Conservation (phyloP, 2,888 invertebrate genomes). For the Amiota minor region DNA sequence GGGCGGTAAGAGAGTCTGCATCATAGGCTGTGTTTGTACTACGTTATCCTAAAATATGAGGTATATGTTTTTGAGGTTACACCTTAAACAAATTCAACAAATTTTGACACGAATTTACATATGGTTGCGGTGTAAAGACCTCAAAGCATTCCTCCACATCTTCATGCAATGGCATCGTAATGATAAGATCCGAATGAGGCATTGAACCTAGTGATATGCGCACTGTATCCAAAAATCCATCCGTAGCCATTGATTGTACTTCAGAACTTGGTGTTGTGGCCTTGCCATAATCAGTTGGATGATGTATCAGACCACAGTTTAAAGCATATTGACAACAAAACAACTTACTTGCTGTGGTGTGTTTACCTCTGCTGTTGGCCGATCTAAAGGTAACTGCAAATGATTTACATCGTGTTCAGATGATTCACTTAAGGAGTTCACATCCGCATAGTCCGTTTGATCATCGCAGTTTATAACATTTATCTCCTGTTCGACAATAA, state of each 20-base stretch:
- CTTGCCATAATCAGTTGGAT: constrained; percentile 48
- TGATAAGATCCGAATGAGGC: constrained; percentile 81
- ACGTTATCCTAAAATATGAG: background rate
- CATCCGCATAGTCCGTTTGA: constrained; percentile 54
- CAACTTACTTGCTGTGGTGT: constrained; percentile 20
- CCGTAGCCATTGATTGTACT: constrained; percentile 83
- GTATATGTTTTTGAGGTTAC: constrained; percentile 1
- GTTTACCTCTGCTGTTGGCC: background rate
- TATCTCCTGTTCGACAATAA: constrained; percentile 58
- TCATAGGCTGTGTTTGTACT: constrained; percentile 20
- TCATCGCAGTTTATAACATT: constrained; percentile 55
- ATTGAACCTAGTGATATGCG: constrained; percentile 87
- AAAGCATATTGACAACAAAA: constrained; percentile 5
- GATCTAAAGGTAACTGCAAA: constrained; percentile 9
- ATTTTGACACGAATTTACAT: constrained; percentile 52
- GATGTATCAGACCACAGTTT: constrained; percentile 36
- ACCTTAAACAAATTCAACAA: constrained; percentile 21
- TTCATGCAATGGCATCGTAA: constrained; percentile 77
- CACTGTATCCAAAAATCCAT: constrained; percentile 88
- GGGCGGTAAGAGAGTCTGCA: constrained; percentile 54
- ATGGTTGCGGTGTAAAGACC: constrained; percentile 88
- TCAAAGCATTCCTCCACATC: constrained; percentile 89
- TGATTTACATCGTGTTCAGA: constrained; percentile 9
- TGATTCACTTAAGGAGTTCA: constrained; percentile 58
- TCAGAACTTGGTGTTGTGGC: constrained; percentile 89